These are phyloP conservation scores for Hiodon tergisus DNA, from an alignment of 2,113 vertebrate genomes.

Conservation along the genomic window DNA sequence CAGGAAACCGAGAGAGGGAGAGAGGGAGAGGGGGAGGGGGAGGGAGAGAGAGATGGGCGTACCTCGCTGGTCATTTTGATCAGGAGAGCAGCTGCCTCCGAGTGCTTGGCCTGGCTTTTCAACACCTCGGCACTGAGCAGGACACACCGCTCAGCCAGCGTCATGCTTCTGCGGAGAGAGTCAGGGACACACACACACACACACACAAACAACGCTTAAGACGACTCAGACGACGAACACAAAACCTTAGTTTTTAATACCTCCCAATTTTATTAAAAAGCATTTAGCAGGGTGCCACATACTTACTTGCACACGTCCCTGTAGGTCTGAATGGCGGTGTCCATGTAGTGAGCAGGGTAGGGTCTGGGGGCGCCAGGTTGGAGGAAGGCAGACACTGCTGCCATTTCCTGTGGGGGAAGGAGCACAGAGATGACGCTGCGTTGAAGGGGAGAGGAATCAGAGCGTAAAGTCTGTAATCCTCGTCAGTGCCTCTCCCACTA, in stretches of 20 bases:
- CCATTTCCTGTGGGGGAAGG: conserved; percentile 79
- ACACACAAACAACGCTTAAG: neutral
- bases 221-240: too few species aligned
- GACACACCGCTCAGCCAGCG: conserved; percentile 90
- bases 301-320: conserved; percentile 98
- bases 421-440: neutral
- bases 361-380: conserved; percentile 84
- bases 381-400: conserved; percentile 90
- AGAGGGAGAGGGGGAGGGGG: too few species aligned
- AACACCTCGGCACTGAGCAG: conserved; percentile 91
- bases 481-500: neutral
- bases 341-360: conserved; percentile 96
- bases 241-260: neutral
- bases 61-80: conserved; percentile 98
- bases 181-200: neutral
- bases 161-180: conserved; percentile 76
- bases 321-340: conserved; percentile 94
- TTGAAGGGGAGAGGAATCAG: neutral
- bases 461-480: neutral
- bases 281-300: conserved; percentile 41
- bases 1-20: neutral
- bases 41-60: conserved; percentile 31
- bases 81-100: conserved; percentile 89
- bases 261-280: neutral
- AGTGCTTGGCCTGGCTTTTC: conserved; percentile 94